Conservation (phyloP, 2,797 vertebrate species). For the Pogonophryne albipinna region DNA sequence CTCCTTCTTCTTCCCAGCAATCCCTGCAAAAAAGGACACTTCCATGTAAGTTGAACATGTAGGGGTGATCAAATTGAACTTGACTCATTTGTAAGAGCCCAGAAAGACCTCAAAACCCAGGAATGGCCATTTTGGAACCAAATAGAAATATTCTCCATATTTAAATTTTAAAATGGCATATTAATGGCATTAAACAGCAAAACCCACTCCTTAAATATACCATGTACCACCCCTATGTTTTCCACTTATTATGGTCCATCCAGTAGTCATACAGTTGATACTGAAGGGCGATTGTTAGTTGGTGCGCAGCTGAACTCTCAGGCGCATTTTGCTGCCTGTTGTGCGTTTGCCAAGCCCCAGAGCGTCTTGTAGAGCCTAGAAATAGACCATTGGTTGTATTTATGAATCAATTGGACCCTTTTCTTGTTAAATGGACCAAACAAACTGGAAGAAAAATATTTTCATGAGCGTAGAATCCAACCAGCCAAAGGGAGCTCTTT, state of each 20-base stretch:
- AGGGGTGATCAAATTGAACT: constrained; percentile 84
- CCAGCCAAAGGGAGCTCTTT: constrained; percentile 13
- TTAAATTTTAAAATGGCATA: constrained; percentile 50
- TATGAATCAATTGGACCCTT: constrained; percentile 38
- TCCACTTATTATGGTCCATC: constrained; percentile 81
- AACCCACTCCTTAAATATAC: constrained; percentile 65
- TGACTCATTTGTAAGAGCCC: constrained; percentile 61
- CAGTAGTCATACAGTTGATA: constrained; percentile 72
- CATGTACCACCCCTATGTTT: constrained; percentile 72
- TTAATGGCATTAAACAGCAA: constrained; percentile 42
- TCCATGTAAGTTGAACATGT: constrained; percentile 85
- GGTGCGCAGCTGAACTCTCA: constrained; percentile 70
- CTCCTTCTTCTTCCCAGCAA: constrained; percentile 91
- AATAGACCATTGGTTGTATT: constrained; percentile 26
- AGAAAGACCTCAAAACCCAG: constrained; percentile 43
- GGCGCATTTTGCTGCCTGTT: constrained; percentile 35
- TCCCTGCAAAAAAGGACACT: constrained; percentile 88
- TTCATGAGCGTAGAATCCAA: constrained; percentile 30
- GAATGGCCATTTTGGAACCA: constrained; percentile 56
- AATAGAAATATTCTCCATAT: constrained; percentile 34
- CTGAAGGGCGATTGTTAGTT: constrained; percentile 57
- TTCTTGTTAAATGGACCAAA: constrained; percentile 43
- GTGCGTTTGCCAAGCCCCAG: constrained; percentile 58
- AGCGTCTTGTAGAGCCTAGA: constrained; percentile 54
- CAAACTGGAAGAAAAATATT: constrained; percentile 18